Evolutionary conservation across 2,888 invertebrate genomes (phyloP).

Genomic region (Hemistola chrysoprasaria): DNA sequence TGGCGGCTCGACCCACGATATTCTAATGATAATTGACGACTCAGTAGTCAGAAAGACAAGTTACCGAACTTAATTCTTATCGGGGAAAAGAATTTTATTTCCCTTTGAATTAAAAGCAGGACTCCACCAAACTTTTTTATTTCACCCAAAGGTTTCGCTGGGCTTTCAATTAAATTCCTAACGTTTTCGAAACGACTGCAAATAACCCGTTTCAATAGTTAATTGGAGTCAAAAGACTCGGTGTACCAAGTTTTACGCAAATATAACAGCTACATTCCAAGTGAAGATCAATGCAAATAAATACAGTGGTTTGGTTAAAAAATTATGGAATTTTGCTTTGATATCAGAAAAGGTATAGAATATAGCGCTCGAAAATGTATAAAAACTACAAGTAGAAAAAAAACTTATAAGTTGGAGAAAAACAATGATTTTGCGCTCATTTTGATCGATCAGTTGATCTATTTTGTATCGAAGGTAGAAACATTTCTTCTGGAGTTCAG

Average conservation of each 20-base stretch:
- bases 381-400: no score
- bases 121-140: constrained; percentile 42
- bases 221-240: constrained; percentile 27
- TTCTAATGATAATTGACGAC: constrained; percentile 75
- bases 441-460: no score
- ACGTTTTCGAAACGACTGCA: constrained; percentile 26
- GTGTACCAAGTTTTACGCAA: constrained; percentile 28
- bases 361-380: no score
- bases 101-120: constrained; percentile 40
- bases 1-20: constrained; percentile 51
- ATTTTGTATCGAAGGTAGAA: no score
- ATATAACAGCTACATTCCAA: constrained; percentile 32
- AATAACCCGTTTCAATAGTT: constrained; percentile 29
- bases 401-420: no score
- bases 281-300: constrained; percentile 44
- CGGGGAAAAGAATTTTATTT: constrained; percentile 41
- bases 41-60: constrained; percentile 68
- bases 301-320: constrained; percentile 26
- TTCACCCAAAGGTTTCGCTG: constrained; percentile 28
- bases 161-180: constrained; percentile 25
- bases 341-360: no score
- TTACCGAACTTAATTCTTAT: constrained; percentile 69
- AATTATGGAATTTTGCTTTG: constrained; percentile 22
- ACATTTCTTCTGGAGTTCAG: no score
- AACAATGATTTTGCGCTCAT: no score